These are phyloP conservation scores for Alouatta palliata DNA, from an alignment of 2,113 vertebrate genomes.

Conservation along the genomic window DNA sequence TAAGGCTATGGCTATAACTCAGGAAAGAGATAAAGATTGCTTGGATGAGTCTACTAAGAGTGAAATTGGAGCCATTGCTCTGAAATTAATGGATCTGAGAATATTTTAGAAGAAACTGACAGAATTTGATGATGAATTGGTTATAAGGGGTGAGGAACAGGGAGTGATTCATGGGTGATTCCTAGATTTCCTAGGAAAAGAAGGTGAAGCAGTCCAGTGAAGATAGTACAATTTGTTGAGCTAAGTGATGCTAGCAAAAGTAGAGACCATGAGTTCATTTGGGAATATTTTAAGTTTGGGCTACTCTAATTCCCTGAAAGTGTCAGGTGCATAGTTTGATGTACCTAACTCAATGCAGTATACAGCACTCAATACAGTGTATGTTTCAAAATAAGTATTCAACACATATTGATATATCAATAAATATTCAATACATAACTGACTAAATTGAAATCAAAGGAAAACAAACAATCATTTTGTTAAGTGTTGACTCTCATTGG, in stretches of 20 bases:
- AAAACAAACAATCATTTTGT: neutral
- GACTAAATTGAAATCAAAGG: neutral
- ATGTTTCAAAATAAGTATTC: neutral
- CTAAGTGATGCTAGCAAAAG: neutral
- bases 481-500: neutral
- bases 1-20: neutral
- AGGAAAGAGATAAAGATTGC: neutral
- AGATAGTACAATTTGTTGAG: neutral
- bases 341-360: neutral
- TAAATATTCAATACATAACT: neutral
- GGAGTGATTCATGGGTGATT: neutral
- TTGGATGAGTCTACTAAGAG: neutral
- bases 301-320: neutral
- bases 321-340: neutral
- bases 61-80: neutral
- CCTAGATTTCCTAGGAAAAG: neutral
- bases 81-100: neutral
- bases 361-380: neutral
- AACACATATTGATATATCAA: neutral
- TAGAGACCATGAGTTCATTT: neutral
- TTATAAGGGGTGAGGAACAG: neutral
- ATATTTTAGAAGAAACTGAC: neutral
- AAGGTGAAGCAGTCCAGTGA: neutral
- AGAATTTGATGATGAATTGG: neutral
- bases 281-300: neutral